Percentiles rank a stretch among this genome's conserved stretches.
Evolutionary conservation across 2,797 vertebrate genomes (phyloP).

Genomic region (Lateolabrax maculatus): DNA sequence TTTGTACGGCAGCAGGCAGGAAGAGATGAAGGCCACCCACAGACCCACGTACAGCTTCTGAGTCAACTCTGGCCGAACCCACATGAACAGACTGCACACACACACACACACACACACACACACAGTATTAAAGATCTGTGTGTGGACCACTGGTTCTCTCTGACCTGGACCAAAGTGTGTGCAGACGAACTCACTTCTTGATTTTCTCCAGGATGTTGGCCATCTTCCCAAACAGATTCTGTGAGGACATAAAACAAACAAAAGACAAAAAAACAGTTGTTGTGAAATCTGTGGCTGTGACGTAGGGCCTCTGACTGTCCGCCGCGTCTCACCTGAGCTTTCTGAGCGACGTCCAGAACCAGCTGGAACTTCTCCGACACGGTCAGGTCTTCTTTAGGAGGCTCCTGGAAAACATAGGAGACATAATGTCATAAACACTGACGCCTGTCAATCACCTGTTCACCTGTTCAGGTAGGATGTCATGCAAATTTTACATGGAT

Average conservation of each 20-base stretch:
- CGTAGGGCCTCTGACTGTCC: not conserved
- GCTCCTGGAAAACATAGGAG: slow-evolving; percentile 83
- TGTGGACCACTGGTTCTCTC: not conserved
- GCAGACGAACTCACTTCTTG: slow-evolving; percentile 91
- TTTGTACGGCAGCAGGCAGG: slow-evolving; percentile 95
- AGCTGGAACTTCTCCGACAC: slow-evolving; percentile 99
- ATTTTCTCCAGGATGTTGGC: slow-evolving; percentile 98
- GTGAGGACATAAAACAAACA: slow-evolving; percentile 13
- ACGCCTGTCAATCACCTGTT: slow-evolving; percentile 1
- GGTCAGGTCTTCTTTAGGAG: slow-evolving; percentile 94
- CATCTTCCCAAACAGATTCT: slow-evolving; percentile 99
- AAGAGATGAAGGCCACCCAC: slow-evolving; percentile 93
- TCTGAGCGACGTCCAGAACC: slow-evolving; percentile 97
- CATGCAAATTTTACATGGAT: not conserved
- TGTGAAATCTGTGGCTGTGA: not conserved
- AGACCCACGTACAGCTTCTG: slow-evolving; percentile 95
- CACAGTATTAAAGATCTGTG: slow-evolving; percentile 2
- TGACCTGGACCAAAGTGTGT: not conserved
- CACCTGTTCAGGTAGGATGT: not conserved
- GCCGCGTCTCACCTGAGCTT: slow-evolving; percentile 89
- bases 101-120: slow-evolving; percentile 36
- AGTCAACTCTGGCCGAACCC: slow-evolving; percentile 96
- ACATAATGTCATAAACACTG: not conserved
- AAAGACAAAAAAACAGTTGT: not conserved
- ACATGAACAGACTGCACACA: slow-evolving; percentile 93